phyloP scores from a whole-genome alignment of 2,113 vertebrate species.

The Sylvilagus bachmani region DNA sequence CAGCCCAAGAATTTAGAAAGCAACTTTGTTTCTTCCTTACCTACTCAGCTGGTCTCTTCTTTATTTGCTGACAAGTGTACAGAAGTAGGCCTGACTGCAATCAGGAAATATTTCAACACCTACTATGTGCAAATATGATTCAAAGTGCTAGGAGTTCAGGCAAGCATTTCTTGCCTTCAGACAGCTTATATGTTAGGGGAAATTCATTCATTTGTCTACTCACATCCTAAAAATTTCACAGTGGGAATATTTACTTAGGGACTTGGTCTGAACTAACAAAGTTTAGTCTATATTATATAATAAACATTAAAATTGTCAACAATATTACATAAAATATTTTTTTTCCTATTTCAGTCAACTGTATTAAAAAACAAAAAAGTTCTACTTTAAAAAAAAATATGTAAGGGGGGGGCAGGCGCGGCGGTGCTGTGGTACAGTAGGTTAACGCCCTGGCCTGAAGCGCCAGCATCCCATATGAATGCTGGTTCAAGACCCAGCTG shows the following conservation, averaged over 20 bases:
- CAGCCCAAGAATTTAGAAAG: neutral
- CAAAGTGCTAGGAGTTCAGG: neutral
- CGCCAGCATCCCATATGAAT: too few species aligned
- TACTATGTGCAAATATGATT: neutral
- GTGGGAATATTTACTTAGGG: neutral
- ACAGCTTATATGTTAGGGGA: neutral
- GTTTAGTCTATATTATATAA: neutral
- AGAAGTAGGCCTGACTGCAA: neutral
- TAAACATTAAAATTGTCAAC: slow-evolving; percentile 11
- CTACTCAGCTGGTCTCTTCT: neutral
- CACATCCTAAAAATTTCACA: neutral
- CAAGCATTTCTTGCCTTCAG: neutral
- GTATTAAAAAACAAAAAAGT: neutral
- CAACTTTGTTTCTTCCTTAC: neutral
- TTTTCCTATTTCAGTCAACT: neutral
- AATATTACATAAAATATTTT: neutral
- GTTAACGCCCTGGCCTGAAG: too few species aligned
- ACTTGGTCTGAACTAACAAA: neutral
- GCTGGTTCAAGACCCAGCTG: too few species aligned
- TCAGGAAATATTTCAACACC: neutral
- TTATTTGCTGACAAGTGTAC: neutral
- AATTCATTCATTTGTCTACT: neutral
- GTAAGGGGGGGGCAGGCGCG: too few species aligned
- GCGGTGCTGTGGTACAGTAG: too few species aligned
- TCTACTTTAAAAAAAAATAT: neutral